Percentiles rank a stretch among this genome's conserved stretches.
Evolutionary conservation across 2,888 invertebrate species (phyloP).

Genomic region (Cybosia mesomella): DNA sequence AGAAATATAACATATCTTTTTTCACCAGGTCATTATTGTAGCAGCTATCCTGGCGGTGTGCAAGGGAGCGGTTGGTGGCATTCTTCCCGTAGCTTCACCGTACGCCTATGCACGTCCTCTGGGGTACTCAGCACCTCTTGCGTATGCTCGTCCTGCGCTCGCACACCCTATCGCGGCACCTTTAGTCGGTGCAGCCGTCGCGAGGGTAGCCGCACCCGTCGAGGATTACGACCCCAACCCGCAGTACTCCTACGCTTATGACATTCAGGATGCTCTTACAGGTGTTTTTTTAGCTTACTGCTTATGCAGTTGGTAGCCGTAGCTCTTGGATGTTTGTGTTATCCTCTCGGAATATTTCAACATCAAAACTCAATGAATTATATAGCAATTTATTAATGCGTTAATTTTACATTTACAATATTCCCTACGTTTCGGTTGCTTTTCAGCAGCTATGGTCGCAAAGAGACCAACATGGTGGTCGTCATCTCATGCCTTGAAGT

Average conservation of each 20-base stretch:
- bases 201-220: slow-evolving; percentile 77
- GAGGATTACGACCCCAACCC: slow-evolving; percentile 88
- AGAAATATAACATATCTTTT: background rate
- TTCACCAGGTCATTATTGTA: slow-evolving; percentile 68
- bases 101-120: slow-evolving; percentile 66
- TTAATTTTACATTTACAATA: too few relatives aligned
- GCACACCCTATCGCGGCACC: slow-evolving; percentile 48
- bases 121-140: slow-evolving; percentile 65
- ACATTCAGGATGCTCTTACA: slow-evolving; percentile 89
- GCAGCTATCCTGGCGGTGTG: slow-evolving; percentile 71
- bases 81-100: slow-evolving; percentile 66
- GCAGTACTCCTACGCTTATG: slow-evolving; percentile 90
- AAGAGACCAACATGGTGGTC: background rate
- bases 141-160: slow-evolving; percentile 64
- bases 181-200: slow-evolving; percentile 68
- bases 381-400: too few relatives aligned
- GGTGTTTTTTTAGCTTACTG: slow-evolving; percentile 76
- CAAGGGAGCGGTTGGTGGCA: slow-evolving; percentile 64
- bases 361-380: too few relatives aligned
- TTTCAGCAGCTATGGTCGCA: background rate
- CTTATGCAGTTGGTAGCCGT: background rate
- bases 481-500: too few relatives aligned
- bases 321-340: background rate
- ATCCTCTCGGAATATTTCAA: background rate
- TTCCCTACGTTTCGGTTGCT: too few relatives aligned